A percentile compares a stretch with the other conserved stretches of the same genome.
Evolutionary conservation across 2,888 invertebrate species (phyloP).

Genomic region (Loripinus fragilis): DNA sequence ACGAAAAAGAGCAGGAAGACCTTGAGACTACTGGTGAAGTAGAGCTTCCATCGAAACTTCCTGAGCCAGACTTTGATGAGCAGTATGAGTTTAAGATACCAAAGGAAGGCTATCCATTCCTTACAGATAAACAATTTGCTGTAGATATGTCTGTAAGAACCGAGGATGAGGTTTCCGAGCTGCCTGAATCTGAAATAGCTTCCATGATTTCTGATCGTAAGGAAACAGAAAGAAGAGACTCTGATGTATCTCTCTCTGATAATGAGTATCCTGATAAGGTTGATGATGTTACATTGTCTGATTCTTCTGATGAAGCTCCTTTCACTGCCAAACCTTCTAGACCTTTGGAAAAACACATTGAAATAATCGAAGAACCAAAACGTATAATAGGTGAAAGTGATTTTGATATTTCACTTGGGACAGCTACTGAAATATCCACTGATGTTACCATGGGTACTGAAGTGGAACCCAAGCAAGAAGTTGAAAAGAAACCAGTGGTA

Average conservation of each 20-base stretch:
- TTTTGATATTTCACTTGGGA: conserved; percentile 38
- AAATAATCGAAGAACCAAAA: conserved; percentile 35
- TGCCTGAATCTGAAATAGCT: conserved; percentile 61
- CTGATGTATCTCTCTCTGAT: conserved; percentile 58
- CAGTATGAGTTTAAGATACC: conserved; percentile 53
- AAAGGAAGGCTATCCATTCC: conserved; percentile 35
- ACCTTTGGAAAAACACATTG: background rate
- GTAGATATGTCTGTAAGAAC: conserved; percentile 59
- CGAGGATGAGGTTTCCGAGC: conserved; percentile 62
- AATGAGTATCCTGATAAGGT: conserved; percentile 57
- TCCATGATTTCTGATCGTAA: conserved; percentile 56
- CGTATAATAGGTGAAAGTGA: conserved; percentile 41
- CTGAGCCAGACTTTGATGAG: conserved; percentile 50
- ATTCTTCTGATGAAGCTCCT: conserved; percentile 53
- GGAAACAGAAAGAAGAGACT: conserved; percentile 46
- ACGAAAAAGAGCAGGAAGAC: conserved; percentile 18
- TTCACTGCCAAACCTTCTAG: conserved; percentile 32
- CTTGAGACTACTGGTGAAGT: conserved; percentile 26
- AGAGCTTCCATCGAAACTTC: conserved; percentile 14
- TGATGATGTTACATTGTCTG: conserved; percentile 59
- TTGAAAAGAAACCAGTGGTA: conserved; percentile 30
- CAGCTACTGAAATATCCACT: conserved; percentile 18
- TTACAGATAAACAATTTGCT: conserved; percentile 42
- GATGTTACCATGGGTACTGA: background rate
- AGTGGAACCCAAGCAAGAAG: background rate